Evolutionary conservation across 2,888 invertebrate genomes (phyloP).

Genomic region (Oligia latruncula): DNA sequence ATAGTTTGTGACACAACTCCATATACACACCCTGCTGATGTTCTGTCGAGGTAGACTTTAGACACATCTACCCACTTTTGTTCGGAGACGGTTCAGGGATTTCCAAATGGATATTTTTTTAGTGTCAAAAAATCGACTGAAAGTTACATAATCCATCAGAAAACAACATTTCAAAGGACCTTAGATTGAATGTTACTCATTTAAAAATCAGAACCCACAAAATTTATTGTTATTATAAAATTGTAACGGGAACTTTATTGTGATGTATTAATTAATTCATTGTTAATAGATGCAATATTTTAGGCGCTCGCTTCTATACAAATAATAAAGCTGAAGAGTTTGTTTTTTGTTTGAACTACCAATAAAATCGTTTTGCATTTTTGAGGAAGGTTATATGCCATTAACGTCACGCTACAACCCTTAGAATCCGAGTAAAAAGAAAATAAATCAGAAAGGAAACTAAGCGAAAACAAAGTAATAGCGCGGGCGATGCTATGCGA

Average conservation of each 20-base stretch:
- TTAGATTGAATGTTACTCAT: not conserved
- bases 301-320: conserved; percentile 12
- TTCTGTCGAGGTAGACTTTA: too few species aligned
- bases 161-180: not conserved
- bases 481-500: not conserved
- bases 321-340: too few species aligned
- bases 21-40: too few species aligned
- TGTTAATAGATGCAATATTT: conserved; percentile 45
- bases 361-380: not conserved
- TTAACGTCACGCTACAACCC: not conserved
- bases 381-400: not conserved
- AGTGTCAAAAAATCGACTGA: not conserved
- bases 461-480: not conserved
- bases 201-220: conserved; percentile 8
- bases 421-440: not conserved
- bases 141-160: not conserved
- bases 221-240: conserved; percentile 40
- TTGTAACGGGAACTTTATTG: conserved; percentile 37
- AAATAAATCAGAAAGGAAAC: not conserved
- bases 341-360: not conserved
- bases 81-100: too few species aligned
- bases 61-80: too few species aligned
- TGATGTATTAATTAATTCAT: conserved; percentile 31
- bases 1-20: too few species aligned
- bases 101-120: too few species aligned